These are phyloP conservation scores for Lottia gigantea DNA, from an alignment of 2,888 invertebrate genomes.

Conservation along the genomic window DNA sequence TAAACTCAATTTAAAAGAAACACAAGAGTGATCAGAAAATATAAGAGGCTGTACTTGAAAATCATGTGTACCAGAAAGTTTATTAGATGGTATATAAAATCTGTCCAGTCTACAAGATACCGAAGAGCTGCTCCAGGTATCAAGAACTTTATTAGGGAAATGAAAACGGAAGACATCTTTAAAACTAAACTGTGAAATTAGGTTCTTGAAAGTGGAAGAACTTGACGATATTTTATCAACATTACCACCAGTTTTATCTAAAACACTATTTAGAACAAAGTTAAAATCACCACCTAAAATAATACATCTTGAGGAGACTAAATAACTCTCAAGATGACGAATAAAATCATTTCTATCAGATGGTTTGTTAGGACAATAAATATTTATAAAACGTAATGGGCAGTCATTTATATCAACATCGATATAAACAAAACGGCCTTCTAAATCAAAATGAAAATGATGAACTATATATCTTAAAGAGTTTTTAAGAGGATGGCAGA, in stretches of 20 bases:
- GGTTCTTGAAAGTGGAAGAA: background rate
- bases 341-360: no score
- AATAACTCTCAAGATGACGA: background rate
- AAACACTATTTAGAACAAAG: background rate
- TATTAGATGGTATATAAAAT: background rate
- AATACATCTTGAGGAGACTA: background rate
- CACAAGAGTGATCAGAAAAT: no score
- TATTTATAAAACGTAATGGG: no score
- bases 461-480: no score
- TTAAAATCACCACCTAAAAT: background rate
- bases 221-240: background rate
- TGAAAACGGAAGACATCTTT: background rate
- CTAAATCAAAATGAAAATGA: no score
- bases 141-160: background rate
- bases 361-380: no score
- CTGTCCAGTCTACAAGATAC: constrained; percentile 8
- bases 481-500: no score
- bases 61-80: no score
- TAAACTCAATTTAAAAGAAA: no score
- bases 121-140: background rate
- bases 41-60: no score
- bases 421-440: no score
- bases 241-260: background rate
- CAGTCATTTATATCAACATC: no score
- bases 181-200: background rate